Evolutionary conservation across 2,113 vertebrate genomes (phyloP).

Genomic region (Corythornis madagascariensis): DNA sequence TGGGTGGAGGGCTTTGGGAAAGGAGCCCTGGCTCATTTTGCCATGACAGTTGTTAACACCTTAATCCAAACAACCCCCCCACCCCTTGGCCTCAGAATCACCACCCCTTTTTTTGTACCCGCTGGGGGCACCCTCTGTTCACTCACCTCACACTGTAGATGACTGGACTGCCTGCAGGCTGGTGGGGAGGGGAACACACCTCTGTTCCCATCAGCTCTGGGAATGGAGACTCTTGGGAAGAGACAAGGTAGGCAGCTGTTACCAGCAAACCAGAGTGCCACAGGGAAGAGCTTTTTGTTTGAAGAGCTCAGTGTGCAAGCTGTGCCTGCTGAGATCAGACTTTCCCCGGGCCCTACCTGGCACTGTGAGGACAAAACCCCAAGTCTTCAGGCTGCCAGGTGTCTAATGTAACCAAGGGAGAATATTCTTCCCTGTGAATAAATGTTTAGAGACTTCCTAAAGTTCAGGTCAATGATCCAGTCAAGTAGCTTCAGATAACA

Average conservation of each 20-base stretch:
- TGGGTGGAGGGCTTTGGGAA: neutral
- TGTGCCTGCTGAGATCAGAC: neutral
- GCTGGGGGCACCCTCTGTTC: neutral
- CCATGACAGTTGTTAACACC: neutral
- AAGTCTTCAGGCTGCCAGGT: neutral
- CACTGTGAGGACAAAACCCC: neutral
- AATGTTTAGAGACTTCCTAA: neutral
- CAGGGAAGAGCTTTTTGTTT: neutral
- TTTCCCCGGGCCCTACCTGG: neutral
- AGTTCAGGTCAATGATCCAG: neutral
- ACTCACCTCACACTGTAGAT: fast-evolving
- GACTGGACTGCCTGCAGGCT: neutral
- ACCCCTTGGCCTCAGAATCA: neutral
- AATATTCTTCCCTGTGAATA: neutral
- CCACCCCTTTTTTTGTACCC: neutral
- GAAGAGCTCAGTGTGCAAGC: neutral
- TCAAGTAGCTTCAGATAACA: neutral
- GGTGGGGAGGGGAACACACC: neutral
- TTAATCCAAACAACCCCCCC: neutral
- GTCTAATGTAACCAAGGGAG: neutral
- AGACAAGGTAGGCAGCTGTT: neutral
- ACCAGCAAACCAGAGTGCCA: neutral
- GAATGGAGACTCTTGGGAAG: neutral
- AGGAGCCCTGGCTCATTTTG: neutral
- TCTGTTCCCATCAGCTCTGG: neutral